Conservation (phyloP, 2,113 vertebrate species). For the Cynocephalus volans region DNA sequence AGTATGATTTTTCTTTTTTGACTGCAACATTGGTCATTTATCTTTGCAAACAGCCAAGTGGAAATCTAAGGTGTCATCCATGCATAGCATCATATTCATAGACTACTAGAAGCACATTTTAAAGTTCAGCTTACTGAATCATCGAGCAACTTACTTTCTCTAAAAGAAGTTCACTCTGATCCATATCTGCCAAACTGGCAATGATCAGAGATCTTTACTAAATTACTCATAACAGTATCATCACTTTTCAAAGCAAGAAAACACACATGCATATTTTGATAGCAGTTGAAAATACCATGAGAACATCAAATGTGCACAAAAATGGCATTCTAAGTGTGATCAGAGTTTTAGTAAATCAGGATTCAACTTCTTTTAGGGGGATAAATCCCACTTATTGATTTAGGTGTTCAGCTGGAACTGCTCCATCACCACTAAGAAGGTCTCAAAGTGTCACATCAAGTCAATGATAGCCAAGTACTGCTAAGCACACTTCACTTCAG, state of each 20-base stretch:
- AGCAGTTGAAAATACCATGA: neutral
- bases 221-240: slow-evolving; percentile 29
- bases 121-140: slow-evolving; percentile 82
- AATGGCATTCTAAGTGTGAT: neutral
- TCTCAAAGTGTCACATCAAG: neutral
- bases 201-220: slow-evolving; percentile 65
- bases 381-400: neutral
- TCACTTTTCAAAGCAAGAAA: slow-evolving; percentile 71
- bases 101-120: slow-evolving; percentile 67
- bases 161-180: slow-evolving; percentile 67
- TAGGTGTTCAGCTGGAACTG: neutral
- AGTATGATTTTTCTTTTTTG: slow-evolving; percentile 86
- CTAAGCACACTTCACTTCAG: neutral
- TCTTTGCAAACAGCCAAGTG: slow-evolving; percentile 86
- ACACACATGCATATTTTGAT: neutral
- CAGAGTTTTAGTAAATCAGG: neutral
- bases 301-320: neutral
- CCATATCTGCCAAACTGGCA: slow-evolving; percentile 56
- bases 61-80: slow-evolving; percentile 83
- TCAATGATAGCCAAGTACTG: neutral
- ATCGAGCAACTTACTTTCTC: slow-evolving; percentile 64
- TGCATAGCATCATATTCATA: slow-evolving; percentile 78
- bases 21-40: slow-evolving; percentile 80
- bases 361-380: slow-evolving; percentile 7
- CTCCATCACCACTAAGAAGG: neutral